Percentiles rank a stretch among this genome's conserved stretches.
Evolutionary conservation across 35 echinoderm and acorn worm genomes (phyloP).

Genomic region (Antedon bifida): DNA sequence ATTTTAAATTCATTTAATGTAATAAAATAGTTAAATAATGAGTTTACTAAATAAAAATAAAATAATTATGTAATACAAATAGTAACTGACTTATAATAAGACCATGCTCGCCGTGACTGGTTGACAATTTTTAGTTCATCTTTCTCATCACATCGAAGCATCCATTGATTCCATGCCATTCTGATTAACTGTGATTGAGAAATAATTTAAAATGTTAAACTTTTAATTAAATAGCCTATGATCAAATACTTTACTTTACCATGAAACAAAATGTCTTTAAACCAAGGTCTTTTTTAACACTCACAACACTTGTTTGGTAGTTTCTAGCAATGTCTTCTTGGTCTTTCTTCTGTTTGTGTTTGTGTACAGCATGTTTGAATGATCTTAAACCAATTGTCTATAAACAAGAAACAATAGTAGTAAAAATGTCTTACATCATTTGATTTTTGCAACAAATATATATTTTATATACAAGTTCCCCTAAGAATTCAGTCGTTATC

Average conservation of each 20-base stretch:
- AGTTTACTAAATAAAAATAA: too few relatives aligned
- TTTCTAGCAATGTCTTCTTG: not conserved
- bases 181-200: not conserved
- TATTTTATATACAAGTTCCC: too few relatives aligned
- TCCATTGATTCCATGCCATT: constrained; percentile 2
- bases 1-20: too few relatives aligned
- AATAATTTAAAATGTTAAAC: not conserved
- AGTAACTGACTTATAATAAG: not conserved
- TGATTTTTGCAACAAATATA: too few relatives aligned
- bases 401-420: too few relatives aligned
- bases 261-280: too few relatives aligned
- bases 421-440: too few relatives aligned
- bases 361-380: not conserved
- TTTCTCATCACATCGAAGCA: not conserved
- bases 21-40: too few relatives aligned
- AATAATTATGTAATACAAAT: not conserved
- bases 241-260: too few relatives aligned
- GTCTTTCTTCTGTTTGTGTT: not conserved
- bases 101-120: constrained; percentile 1
- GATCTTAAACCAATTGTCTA: not conserved
- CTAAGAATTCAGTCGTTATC: too few relatives aligned
- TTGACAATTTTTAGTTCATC: not conserved
- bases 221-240: too few relatives aligned
- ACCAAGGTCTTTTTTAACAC: not conserved
- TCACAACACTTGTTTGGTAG: not conserved